Percentiles rank a stretch among this genome's conserved stretches.
These are phyloP conservation scores for Podilymbus podiceps DNA, from an alignment of 2,113 vertebrate genomes.

Conservation along the genomic window DNA sequence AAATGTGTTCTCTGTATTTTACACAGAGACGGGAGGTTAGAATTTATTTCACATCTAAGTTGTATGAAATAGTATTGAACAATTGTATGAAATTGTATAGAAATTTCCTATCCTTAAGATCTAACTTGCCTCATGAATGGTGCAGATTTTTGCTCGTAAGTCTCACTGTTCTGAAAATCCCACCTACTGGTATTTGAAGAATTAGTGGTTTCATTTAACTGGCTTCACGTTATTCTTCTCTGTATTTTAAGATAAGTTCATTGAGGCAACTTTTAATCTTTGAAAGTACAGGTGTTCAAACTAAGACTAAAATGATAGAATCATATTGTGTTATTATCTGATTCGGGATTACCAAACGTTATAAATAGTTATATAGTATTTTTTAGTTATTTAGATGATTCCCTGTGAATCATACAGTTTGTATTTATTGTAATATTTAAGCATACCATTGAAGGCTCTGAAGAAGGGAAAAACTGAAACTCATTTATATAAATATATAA, in stretches of 20 bases:
- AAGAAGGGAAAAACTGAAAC: not conserved
- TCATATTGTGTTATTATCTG: not conserved
- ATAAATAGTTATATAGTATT: not conserved
- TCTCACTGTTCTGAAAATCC: not conserved
- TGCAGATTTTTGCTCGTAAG: not conserved
- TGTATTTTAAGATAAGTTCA: not conserved
- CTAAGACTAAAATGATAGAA: not conserved
- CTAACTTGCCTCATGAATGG: not conserved
- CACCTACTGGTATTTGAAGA: not conserved
- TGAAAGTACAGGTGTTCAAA: not conserved
- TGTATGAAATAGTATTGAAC: not conserved
- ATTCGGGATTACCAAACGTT: not conserved
- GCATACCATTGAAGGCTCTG: not conserved
- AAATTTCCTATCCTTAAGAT: not conserved
- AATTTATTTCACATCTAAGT: not conserved
- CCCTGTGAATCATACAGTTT: not conserved
- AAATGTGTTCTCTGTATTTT: not conserved
- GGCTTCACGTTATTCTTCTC: not conserved
- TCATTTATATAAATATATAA: not conserved
- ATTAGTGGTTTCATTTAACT: not conserved
- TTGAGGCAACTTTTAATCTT: not conserved
- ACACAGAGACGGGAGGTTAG: not conserved
- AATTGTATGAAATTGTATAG: not conserved
- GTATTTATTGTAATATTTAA: not conserved
- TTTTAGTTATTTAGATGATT: not conserved